Evolutionary conservation across 1,140 invertebrate species (phyloP).

Genomic region (Orchestia grillus): DNA sequence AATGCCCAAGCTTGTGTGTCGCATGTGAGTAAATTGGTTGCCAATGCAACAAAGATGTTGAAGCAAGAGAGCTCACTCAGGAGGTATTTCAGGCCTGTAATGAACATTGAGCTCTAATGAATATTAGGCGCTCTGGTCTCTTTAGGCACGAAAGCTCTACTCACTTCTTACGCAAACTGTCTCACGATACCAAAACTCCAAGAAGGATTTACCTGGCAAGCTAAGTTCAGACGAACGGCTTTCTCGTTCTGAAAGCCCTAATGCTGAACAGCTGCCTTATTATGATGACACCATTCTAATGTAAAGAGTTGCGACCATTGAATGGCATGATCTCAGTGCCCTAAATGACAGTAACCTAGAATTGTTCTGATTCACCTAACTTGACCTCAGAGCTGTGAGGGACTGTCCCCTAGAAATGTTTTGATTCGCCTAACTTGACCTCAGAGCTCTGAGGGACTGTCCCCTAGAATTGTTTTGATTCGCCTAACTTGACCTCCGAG

Average conservation of each 20-base stretch:
- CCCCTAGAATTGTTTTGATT: no score
- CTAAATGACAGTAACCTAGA: no score
- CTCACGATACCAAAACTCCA: background rate
- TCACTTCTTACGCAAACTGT: background rate
- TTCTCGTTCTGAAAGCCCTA: background rate
- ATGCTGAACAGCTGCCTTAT: background rate
- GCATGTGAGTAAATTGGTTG: background rate
- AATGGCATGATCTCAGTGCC: no score
- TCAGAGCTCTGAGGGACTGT: no score
- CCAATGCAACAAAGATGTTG: background rate
- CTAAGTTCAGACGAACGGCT: background rate
- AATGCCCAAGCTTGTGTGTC: background rate
- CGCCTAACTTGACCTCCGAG: no score
- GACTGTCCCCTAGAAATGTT: no score
- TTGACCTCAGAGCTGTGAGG: no score
- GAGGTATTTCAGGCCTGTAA: background rate
- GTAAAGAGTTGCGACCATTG: background rate
- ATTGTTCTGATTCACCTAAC: no score
- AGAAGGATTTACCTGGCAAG: background rate
- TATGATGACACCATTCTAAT: background rate
- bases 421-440: no score
- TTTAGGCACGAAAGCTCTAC: background rate
- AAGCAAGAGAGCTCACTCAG: background rate
- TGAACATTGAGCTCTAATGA: background rate
- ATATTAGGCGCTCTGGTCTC: background rate